A percentile compares a stretch with the other conserved stretches of the same genome.
Conservation (phyloP, 2,113 vertebrate genomes). For the Triplophysa rosa region DNA sequence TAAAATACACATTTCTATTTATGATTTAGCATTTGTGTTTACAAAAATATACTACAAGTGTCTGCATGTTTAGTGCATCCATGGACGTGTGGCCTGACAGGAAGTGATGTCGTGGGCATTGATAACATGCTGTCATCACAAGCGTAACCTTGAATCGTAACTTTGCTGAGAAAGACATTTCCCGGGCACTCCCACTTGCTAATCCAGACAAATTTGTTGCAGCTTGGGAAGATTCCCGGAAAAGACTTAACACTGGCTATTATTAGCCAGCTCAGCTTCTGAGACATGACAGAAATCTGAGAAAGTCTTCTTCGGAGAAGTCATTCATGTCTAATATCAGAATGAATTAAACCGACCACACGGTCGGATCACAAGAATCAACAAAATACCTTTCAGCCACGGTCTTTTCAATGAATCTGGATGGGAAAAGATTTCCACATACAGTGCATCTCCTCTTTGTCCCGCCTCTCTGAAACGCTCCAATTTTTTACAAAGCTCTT, state of each 20-base stretch:
- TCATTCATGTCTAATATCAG: slow-evolving; percentile 25
- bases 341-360: slow-evolving; percentile 3
- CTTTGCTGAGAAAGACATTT: slow-evolving; percentile 55
- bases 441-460: too few relatives aligned
- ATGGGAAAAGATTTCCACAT: too few relatives aligned
- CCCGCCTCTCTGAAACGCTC: too few relatives aligned
- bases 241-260: slow-evolving; percentile 65
- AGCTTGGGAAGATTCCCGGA: slow-evolving; percentile 56
- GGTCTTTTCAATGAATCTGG: not conserved
- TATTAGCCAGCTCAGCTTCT: slow-evolving; percentile 61
- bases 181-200: slow-evolving; percentile 40
- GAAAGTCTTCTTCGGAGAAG: not conserved
- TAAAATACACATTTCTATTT: too few relatives aligned
- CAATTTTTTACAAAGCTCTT: too few relatives aligned
- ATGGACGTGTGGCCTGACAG: not conserved
- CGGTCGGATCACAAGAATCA: not conserved
- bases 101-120: slow-evolving; percentile 24
- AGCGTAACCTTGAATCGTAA: slow-evolving; percentile 39
- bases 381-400: not conserved
- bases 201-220: slow-evolving; percentile 59
- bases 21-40: not conserved
- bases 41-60: not conserved
- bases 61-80: not conserved
- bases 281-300: slow-evolving; percentile 59
- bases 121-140: not conserved